Conservation (phyloP, 2,797 vertebrate genomes). For the Nannoperca australis region DNA sequence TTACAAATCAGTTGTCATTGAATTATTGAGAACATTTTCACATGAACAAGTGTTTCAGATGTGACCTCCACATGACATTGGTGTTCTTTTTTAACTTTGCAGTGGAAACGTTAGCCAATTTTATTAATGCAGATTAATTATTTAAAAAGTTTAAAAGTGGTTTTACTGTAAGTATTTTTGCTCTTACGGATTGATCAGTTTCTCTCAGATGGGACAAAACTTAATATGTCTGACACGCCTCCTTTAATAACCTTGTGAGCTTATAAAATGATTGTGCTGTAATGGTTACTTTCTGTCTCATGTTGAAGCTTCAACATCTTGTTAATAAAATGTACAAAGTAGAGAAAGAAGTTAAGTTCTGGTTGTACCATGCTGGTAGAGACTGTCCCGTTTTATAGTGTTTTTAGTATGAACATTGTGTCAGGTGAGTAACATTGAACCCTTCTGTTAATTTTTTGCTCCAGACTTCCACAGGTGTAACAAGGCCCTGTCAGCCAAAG, state of each 20-base stretch:
- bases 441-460: background rate
- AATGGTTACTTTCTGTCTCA: no score
- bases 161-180: no score
- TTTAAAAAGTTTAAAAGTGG: no score
- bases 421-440: background rate
- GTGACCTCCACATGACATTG: constrained; percentile 12
- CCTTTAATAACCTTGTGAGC: background rate
- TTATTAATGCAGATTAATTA: background rate
- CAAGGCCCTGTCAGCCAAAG: constrained; percentile 85
- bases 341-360: background rate
- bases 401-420: background rate
- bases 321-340: background rate
- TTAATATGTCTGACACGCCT: background rate
- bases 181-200: background rate
- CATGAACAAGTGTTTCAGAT: background rate
- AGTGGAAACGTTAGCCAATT: background rate
- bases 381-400: background rate
- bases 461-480: constrained; percentile 88
- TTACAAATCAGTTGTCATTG: background rate
- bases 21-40: background rate
- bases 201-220: background rate
- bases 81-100: no score
- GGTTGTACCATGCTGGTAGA: background rate
- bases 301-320: background rate
- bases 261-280: background rate